Conservation (phyloP, 2,888 invertebrate genomes). For the Drosophila melanosoma region DNA sequence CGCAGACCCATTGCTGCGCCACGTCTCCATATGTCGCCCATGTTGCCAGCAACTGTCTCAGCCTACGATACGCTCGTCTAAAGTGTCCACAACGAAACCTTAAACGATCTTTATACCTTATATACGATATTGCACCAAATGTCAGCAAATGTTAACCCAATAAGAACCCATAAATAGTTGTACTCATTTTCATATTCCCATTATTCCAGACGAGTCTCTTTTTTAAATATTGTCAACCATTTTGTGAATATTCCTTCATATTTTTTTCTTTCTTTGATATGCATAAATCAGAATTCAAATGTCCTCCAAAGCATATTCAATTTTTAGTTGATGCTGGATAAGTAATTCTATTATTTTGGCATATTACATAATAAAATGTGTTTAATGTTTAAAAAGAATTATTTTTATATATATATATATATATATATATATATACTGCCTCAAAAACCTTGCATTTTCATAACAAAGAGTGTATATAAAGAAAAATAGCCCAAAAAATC, state of each 20-base stretch:
- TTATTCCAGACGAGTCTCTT: background rate
- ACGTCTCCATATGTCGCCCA: slow-evolving; percentile 51
- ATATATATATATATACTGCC: background rate
- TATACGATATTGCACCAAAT: slow-evolving; percentile 47
- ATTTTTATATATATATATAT: background rate
- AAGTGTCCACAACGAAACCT: slow-evolving; percentile 31
- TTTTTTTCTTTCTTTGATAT: background rate
- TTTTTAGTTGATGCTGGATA: background rate
- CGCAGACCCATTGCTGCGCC: slow-evolving; percentile 64
- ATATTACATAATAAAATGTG: background rate
- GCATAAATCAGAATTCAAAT: background rate
- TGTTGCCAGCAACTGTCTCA: slow-evolving; percentile 54
- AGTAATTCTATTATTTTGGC: background rate
- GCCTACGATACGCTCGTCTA: slow-evolving; percentile 84
- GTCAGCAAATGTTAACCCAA: background rate
- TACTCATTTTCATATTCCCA: background rate
- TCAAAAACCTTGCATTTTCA: background rate
- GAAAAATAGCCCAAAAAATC: background rate
- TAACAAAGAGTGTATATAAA: slow-evolving; percentile 47
- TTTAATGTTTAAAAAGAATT: background rate
- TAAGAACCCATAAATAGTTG: background rate
- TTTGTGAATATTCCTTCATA: background rate
- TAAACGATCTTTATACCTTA: background rate
- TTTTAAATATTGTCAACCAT: background rate
- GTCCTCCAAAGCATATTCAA: background rate